Percentiles rank a stretch among this genome's conserved stretches.
These are phyloP conservation scores for Ecdyonurus torrentis DNA, from an alignment of 2,888 invertebrate genomes.

Conservation along the genomic window DNA sequence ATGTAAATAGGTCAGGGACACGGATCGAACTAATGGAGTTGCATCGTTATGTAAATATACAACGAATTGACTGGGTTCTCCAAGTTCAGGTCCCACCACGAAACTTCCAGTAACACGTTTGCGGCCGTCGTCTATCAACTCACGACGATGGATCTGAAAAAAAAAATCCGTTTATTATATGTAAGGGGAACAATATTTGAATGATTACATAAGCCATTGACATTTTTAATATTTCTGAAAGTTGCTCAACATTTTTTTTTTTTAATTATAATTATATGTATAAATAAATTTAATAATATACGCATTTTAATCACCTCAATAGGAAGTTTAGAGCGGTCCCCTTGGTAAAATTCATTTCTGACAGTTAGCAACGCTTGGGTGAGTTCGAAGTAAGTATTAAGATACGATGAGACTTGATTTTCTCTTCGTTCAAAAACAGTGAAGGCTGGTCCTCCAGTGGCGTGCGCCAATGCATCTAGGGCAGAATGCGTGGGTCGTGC, in stretches of 20 bases:
- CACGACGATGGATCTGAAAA: constrained; percentile 31
- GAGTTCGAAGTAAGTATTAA: constrained; percentile 36
- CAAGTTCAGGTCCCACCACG: constrained; percentile 33
- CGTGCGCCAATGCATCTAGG: constrained; percentile 29
- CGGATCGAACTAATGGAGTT: constrained; percentile 24
- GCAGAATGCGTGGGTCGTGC: constrained; percentile 19
- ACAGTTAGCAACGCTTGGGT: constrained; percentile 32
- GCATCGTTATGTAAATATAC: constrained; percentile 34
- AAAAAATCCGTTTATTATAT: constrained; percentile 7
- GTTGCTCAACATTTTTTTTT: not conserved
- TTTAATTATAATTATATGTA: not conserved
- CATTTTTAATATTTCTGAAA: not conserved
- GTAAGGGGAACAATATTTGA: not conserved
- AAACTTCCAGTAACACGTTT: constrained; percentile 34
- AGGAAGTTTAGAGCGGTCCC: constrained; percentile 27
- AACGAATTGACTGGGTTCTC: constrained; percentile 28
- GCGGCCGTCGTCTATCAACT: constrained; percentile 30
- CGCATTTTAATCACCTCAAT: constrained; percentile 23
- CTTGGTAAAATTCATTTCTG: constrained; percentile 29
- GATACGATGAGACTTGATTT: constrained; percentile 31
- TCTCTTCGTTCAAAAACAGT: constrained; percentile 34
- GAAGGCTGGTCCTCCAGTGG: constrained; percentile 29
- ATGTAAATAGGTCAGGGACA: constrained; percentile 27
- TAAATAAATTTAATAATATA: not conserved
- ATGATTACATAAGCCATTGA: not conserved